A percentile compares a stretch with the other conserved stretches of the same genome.
phyloP scores from a whole-genome alignment of 2,797 vertebrate genomes.

The Limosa lapponica region DNA sequence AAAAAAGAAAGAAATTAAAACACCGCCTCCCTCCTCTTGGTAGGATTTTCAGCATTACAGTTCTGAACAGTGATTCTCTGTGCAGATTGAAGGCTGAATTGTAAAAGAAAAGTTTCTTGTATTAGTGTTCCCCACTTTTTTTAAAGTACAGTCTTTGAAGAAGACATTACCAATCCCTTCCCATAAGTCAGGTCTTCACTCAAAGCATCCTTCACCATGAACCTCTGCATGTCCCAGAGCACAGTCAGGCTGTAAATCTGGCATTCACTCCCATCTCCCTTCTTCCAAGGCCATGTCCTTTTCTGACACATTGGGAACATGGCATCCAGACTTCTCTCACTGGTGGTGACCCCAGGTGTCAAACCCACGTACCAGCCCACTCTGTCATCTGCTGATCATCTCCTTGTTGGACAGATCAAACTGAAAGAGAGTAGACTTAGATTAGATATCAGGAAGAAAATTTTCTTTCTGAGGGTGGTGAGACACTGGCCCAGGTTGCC shows the following conservation, averaged over 20 bases:
- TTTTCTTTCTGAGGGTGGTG: not conserved
- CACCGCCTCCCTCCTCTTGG: accelerated
- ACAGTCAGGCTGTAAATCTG: not conserved
- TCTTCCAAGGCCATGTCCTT: not conserved
- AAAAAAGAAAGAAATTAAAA: not conserved
- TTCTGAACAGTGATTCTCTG: not conserved
- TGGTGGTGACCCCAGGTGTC: not conserved
- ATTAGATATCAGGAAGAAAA: not conserved
- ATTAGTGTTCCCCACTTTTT: not conserved
- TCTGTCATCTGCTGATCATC: not conserved
- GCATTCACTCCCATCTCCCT: not conserved
- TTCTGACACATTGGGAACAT: not conserved
- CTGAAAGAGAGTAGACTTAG: not conserved
- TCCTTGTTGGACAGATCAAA: not conserved
- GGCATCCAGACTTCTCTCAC: not conserved
- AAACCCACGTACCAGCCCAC: not conserved
- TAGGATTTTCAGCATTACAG: not conserved
- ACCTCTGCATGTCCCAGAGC: not conserved
- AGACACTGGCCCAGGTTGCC: not conserved
- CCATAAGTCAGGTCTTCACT: not conserved
- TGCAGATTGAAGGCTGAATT: not conserved
- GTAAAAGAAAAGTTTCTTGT: not conserved
- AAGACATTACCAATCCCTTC: not conserved
- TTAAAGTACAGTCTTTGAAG: not conserved
- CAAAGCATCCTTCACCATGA: not conserved